These are phyloP conservation scores for Hyalella azteca DNA, from an alignment of 2,888 invertebrate species.

Conservation along the genomic window DNA sequence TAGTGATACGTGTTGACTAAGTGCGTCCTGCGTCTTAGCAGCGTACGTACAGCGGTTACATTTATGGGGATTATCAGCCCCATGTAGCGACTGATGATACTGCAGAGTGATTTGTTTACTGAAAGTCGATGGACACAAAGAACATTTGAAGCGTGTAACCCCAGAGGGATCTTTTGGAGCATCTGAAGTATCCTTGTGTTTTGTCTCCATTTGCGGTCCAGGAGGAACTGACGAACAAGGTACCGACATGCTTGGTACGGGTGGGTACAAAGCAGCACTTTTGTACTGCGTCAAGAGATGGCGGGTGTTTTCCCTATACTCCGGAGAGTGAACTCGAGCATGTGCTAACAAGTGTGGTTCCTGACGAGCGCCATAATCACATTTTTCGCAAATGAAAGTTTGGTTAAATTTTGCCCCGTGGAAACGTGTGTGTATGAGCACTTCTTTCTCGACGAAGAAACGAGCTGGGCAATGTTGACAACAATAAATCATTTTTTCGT, in stretches of 20 bases:
- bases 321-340: slow-evolving; percentile 75
- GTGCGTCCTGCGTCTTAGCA: slow-evolving; percentile 73
- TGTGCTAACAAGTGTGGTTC: slow-evolving; percentile 75
- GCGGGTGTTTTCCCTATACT: slow-evolving; percentile 70
- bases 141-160: slow-evolving; percentile 65
- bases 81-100: slow-evolving; percentile 74
- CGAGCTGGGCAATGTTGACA: slow-evolving; percentile 84
- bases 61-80: slow-evolving; percentile 71
- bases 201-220: neutral
- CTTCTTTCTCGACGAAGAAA: slow-evolving; percentile 77
- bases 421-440: slow-evolving; percentile 75
- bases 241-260: slow-evolving; percentile 68
- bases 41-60: slow-evolving; percentile 76
- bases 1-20: slow-evolving; percentile 71
- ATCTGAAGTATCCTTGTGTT: neutral
- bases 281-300: slow-evolving; percentile 69
- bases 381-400: slow-evolving; percentile 75
- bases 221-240: slow-evolving; percentile 38
- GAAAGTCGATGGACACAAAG: slow-evolving; percentile 76
- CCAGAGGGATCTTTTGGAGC: slow-evolving; percentile 45
- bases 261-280: slow-evolving; percentile 71
- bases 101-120: slow-evolving; percentile 74
- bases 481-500: slow-evolving; percentile 67
- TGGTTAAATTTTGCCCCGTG: slow-evolving; percentile 69
- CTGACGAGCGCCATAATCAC: slow-evolving; percentile 77